Base-by-base conservation (phyloP, 2,888 invertebrate genomes). In the Ochropleura plecta region DNA sequence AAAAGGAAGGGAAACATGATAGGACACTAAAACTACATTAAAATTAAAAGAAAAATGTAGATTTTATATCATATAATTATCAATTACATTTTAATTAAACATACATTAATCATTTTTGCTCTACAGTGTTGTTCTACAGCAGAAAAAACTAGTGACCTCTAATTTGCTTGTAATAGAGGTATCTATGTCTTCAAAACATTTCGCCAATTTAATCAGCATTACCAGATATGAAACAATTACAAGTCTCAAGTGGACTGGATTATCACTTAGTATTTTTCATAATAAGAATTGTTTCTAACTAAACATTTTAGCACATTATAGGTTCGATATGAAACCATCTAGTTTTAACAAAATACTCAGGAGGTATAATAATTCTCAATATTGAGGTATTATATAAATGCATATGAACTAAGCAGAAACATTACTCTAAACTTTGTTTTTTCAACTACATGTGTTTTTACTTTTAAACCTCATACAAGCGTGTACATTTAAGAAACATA, bases 91-190 rank as follows among this genome's bases (percentile, higher is more conserved):
- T 93, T 93, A 93, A 92, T 93, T 93, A 93, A 92, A 93, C 92
- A 94, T 94, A 93, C 92, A 94, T 92, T 92, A 89, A 90, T 91
- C 85, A 90, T 92, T 91, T 90, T 94, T 94, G 91, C 91, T 92
- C 95, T 95, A 95, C 93, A 91, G 89, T 93, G 90, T 92, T 91
- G 88, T 90, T 91, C 95, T 95, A 94, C 93, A 92, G 93, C 94
- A 92, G 93, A 93, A 94, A 92, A 92, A 90, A 88, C 90, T 89
- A 90, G 85, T 89, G 88, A 88, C 87, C 82, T 87, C 89, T 91
- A 93, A 89, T 79, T 92, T 90, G 90, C 88, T 91, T 89, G 88
- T 73, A 90, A 83, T 79, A 85, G 85, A 85, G 78, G 85, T 74
- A 69, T 76, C 55, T 71, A 74, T 79, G 69, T 79, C 70, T 72